These are phyloP conservation scores for Menura novaehollandiae DNA, from an alignment of 2,113 vertebrate genomes.

Conservation along the genomic window DNA sequence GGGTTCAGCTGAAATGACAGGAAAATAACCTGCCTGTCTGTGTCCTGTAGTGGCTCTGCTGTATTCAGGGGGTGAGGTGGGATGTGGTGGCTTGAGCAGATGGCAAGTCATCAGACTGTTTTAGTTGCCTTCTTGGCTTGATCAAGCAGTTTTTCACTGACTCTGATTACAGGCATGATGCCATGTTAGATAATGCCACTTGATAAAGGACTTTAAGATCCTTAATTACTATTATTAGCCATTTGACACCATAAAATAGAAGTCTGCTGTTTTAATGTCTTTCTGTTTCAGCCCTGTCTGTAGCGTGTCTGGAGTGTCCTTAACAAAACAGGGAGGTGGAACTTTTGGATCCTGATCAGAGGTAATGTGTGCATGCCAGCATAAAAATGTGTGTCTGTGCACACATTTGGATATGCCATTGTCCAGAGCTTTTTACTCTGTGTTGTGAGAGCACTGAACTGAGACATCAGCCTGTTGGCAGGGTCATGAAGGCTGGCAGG, in stretches of 20 bases:
- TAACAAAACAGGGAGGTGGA: neutral
- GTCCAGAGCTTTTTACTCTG: neutral
- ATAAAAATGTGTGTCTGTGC: neutral
- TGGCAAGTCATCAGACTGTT: neutral
- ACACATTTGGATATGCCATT: neutral
- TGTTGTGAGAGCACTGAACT: neutral
- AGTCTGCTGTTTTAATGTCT: neutral
- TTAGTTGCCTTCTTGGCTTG: neutral
- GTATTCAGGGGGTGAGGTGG: neutral
- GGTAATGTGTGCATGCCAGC: neutral
- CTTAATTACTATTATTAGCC: neutral
- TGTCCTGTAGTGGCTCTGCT: neutral
- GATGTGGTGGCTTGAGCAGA: neutral
- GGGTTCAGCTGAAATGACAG: neutral
- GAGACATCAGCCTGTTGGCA: conserved; percentile 10
- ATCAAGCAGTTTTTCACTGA: neutral
- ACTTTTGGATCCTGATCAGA: neutral
- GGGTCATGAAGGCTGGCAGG: neutral
- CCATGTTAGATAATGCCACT: neutral
- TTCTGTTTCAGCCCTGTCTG: neutral
- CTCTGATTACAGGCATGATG: neutral
- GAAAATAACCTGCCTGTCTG: neutral
- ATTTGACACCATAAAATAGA: neutral
- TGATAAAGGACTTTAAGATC: neutral
- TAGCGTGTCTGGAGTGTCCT: neutral